A percentile compares a stretch with the other conserved stretches of the same genome.
Conservation (phyloP, 2,888 invertebrate species). For the Corythucha ciliata region DNA sequence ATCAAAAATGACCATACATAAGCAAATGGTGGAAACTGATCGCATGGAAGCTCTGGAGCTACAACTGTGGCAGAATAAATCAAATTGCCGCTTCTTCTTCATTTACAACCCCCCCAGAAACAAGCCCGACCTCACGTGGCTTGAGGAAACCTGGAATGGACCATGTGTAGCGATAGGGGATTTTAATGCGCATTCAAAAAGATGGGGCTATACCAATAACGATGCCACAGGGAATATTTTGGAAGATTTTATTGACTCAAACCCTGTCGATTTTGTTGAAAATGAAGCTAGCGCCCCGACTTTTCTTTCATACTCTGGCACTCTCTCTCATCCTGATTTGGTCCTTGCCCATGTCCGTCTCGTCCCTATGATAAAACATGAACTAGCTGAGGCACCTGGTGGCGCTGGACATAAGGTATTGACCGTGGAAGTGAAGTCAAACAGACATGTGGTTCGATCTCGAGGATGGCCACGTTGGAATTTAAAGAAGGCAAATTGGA, state of each 20-base stretch:
- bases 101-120: constrained; percentile 13
- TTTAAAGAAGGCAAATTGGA: no score
- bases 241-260: constrained; percentile 11
- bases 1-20: constrained; percentile 14
- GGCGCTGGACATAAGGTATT: constrained; percentile 11
- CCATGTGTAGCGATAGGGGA: constrained; percentile 11
- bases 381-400: constrained; percentile 3
- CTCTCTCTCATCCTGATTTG: constrained; percentile 9
- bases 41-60: constrained; percentile 14
- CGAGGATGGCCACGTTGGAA: background rate
- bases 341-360: constrained; percentile 7
- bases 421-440: background rate
- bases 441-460: background rate
- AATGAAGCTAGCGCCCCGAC: constrained; percentile 8
- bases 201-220: constrained; percentile 11
- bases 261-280: constrained; percentile 8
- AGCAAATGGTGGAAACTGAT: constrained; percentile 14
- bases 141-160: constrained; percentile 9
- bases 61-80: constrained; percentile 12
- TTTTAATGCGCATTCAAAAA: constrained; percentile 8
- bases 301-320: constrained; percentile 13
- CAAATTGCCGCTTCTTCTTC: constrained; percentile 15
- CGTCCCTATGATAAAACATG: background rate
- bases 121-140: constrained; percentile 15
- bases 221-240: constrained; percentile 4